Evolutionary conservation across 2,113 vertebrate species (phyloP).

Genomic region (Sylvia atricapilla): DNA sequence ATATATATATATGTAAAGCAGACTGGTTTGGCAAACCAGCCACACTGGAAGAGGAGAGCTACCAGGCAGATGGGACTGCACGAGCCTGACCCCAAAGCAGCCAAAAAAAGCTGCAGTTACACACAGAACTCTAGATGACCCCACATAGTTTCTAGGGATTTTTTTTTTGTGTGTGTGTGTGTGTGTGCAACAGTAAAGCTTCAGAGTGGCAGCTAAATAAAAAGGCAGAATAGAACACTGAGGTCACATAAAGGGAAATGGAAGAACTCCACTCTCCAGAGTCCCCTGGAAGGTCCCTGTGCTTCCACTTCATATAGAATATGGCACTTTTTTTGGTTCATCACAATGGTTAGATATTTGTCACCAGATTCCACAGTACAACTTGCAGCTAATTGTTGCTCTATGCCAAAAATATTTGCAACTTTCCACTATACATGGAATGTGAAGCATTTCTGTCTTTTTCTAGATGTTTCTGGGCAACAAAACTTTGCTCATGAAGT

Average conservation of each 20-base stretch:
- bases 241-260: background rate
- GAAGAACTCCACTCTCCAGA: background rate
- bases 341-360: background rate
- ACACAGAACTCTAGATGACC: background rate
- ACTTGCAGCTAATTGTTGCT: background rate
- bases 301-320: background rate
- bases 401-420: background rate
- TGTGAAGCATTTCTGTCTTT: background rate
- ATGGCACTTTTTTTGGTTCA: background rate
- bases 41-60: background rate
- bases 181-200: background rate
- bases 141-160: background rate
- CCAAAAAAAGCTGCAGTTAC: background rate
- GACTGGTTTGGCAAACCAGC: background rate
- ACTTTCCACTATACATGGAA: background rate
- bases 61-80: background rate
- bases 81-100: rapidly evolving
- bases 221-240: background rate
- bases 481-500: background rate
- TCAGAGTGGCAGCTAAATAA: background rate
- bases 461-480: background rate
- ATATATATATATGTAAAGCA: background rate
- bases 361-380: background rate
- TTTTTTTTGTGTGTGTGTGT: background rate
- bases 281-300: background rate